Evolutionary conservation across 2,888 invertebrate species (phyloP).

Genomic region (Prionchulus punctatus): DNA sequence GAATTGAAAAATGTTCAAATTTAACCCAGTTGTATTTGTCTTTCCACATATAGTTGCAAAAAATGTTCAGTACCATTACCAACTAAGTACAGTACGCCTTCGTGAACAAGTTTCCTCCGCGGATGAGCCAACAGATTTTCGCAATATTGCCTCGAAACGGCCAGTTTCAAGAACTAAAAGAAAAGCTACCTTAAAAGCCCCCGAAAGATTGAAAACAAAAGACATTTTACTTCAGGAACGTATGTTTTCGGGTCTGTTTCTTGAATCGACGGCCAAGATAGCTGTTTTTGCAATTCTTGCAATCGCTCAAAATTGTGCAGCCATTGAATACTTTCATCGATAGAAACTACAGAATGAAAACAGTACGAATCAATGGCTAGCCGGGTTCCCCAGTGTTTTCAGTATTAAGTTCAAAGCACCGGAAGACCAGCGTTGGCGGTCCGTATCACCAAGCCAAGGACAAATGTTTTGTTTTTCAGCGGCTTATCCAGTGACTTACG

Average conservation of each 20-base stretch:
- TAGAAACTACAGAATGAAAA: conserved; percentile 43
- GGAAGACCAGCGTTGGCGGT: no score
- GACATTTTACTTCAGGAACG: conserved; percentile 39
- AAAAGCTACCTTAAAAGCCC: neutral
- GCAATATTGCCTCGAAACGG: conserved; percentile 46
- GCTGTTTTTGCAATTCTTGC: conserved; percentile 46
- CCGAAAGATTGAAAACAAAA: neutral
- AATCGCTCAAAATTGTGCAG: conserved; percentile 48
- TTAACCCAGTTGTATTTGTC: neutral
- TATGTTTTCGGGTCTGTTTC: conserved; percentile 45
- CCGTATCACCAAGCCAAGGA: no score
- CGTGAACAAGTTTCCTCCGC: conserved; percentile 37
- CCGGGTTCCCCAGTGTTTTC: neutral
- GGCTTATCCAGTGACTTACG: conserved; percentile 32
- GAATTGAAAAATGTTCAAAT: neutral
- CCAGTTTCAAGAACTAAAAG: conserved; percentile 42
- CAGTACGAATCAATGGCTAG: neutral
- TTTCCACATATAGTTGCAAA: neutral
- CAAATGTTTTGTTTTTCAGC: no score
- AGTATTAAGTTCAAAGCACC: neutral
- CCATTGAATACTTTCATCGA: conserved; percentile 50
- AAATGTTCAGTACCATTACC: conserved; percentile 27
- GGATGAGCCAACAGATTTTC: conserved; percentile 44
- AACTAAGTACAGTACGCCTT: conserved; percentile 38
- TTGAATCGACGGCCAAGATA: conserved; percentile 46